A percentile compares a stretch with the other conserved stretches of the same genome.
These are phyloP conservation scores for Drosophila paracracens DNA, from an alignment of 2,888 invertebrate species.

Conservation along the genomic window DNA sequence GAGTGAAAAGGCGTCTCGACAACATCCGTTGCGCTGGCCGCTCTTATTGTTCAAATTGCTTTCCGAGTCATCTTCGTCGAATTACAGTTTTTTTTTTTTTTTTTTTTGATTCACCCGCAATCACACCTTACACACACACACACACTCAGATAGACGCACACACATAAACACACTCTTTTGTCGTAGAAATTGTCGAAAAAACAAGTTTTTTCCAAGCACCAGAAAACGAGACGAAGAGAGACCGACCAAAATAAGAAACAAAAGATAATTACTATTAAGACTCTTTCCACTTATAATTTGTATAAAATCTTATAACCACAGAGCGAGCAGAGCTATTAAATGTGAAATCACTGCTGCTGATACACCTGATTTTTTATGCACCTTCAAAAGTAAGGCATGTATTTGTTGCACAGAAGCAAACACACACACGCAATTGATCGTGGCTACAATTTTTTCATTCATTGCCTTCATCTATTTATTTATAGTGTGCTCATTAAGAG, in stretches of 20 bases:
- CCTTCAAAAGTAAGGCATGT: neutral
- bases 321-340: constrained; percentile 16
- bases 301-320: constrained; percentile 29
- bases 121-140: constrained; percentile 48
- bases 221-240: constrained; percentile 1
- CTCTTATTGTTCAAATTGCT: constrained; percentile 61
- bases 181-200: constrained; percentile 31
- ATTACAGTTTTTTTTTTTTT: constrained; percentile 47
- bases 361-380: constrained; percentile 8
- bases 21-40: constrained; percentile 67
- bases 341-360: constrained; percentile 3
- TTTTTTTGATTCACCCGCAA: constrained; percentile 62
- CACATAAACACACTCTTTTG: constrained; percentile 10
- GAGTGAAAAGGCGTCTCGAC: constrained; percentile 75
- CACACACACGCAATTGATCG: neutral
- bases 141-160: neutral
- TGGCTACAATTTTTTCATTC: neutral
- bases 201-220: constrained; percentile 48
- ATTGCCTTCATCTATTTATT: neutral
- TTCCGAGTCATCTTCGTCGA: constrained; percentile 59
- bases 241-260: constrained; percentile 42
- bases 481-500: neutral
- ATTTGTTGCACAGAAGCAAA: neutral
- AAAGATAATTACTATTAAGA: constrained; percentile 53
- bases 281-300: constrained; percentile 39